phyloP scores from a whole-genome alignment of 2,888 invertebrate species.

The Oligia fasciuncula region DNA sequence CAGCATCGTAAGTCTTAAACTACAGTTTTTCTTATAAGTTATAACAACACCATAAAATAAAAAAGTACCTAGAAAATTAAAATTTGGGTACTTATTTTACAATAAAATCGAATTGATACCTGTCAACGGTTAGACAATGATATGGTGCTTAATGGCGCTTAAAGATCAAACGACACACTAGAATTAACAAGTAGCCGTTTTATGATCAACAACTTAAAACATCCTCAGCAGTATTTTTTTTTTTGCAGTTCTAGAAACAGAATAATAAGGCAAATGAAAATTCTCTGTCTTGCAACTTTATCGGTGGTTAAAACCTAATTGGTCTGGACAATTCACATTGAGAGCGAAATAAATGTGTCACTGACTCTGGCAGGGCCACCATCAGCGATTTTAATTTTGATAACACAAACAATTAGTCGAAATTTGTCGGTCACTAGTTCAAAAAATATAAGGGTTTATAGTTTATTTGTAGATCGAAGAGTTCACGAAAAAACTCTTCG shows the following conservation, averaged over 20 bases:
- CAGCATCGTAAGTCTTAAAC: conserved; percentile 2
- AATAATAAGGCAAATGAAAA: neutral
- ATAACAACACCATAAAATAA: neutral
- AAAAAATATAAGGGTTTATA: too few species aligned
- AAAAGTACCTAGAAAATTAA: neutral
- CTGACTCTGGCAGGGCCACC: too few species aligned
- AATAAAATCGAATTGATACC: neutral
- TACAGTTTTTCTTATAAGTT: neutral
- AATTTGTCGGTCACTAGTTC: too few species aligned
- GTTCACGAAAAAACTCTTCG: too few species aligned
- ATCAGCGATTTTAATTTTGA: too few species aligned
- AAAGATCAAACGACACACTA: neutral
- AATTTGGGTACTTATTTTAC: neutral
- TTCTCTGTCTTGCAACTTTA: neutral
- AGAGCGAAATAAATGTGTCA: too few species aligned
- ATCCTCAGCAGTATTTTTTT: neutral
- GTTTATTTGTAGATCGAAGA: too few species aligned
- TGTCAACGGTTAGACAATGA: neutral
- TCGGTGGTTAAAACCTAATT: neutral
- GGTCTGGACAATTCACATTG: neutral
- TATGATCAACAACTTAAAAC: neutral
- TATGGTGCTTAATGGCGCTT: neutral
- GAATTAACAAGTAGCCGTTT: neutral
- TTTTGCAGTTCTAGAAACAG: neutral
- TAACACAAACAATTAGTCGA: too few species aligned